Evolutionary conservation across 2,113 vertebrate genomes (phyloP), one percentile per base, ranked within the genome.

Genomic region (Columba janthina): DNA sequence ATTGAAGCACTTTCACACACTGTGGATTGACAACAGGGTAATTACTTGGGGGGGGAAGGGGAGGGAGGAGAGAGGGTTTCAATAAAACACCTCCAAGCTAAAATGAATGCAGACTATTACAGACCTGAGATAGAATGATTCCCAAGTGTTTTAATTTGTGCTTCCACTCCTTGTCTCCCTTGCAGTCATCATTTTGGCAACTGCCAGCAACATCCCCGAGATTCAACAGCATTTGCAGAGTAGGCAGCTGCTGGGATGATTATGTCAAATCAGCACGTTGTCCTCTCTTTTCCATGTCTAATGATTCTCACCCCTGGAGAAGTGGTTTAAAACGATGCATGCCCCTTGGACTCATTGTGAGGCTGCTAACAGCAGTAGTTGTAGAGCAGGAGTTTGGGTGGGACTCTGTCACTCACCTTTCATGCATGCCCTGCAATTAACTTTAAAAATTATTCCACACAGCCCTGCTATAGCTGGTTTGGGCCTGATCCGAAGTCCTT

Each of bases 121-220:
- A 76, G 83, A 93, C 83, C 76, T 87, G 88, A 93, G 74, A 87
- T 58, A 85, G 65, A 81, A 75, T 38, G 76, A 95, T 95, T 94
- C 96, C 94, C 95, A 85, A 94, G 92, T 93, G 90, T 92, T 96
- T 96, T 92, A 96, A 96, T 96, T 97, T 96, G 96, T 92, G 94
- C 70, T 90, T 95, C 86, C 46, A 90, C 42, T 95, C 66, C 88
- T 94, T 65, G 38, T 90, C 86, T 90, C 46, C 85, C 86, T 87
- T 65, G 70, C 73, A 94, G 90, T 85, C 80, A 76, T 93, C 80
- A 82, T 96, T 96, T 92, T 87, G 81, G 86, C 90, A 93, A 90
- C 48, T 89, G 75, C 77, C 77, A 89, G 90, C 73, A 93, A 82
- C 70, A 87, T 96, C 73, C 83, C 89, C 0, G 6, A 92, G 58